A percentile compares a stretch with the other conserved stretches of the same genome.
Conservation (phyloP, 2,888 invertebrate genomes). For the Scaptomyza reducta region DNA sequence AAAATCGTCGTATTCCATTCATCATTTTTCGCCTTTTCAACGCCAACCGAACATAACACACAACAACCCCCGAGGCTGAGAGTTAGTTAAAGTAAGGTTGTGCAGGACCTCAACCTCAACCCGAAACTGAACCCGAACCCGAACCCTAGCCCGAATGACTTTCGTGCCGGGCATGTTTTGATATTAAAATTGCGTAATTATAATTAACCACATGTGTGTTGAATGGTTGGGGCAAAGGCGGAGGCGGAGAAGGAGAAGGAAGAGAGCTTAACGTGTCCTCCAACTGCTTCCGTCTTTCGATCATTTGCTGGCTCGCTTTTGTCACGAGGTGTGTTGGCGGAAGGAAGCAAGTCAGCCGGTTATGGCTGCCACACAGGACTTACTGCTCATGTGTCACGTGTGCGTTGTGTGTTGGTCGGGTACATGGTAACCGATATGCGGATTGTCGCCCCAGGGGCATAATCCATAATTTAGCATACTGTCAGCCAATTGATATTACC, state of each 20-base stretch:
- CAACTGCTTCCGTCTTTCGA: conserved; percentile 57
- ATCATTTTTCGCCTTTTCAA: conserved; percentile 80
- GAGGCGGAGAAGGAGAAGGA: background rate
- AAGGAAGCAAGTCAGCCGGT: conserved; percentile 43
- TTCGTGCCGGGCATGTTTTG: conserved; percentile 62
- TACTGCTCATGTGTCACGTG: conserved; percentile 48
- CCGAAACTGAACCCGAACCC: conserved; percentile 20
- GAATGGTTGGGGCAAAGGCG: conserved; percentile 1
- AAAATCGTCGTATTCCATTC: conserved; percentile 80
- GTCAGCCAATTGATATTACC: conserved; percentile 78
- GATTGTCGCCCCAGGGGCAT: conserved; percentile 77
- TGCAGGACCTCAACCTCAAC: conserved; percentile 25
- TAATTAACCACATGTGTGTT: conserved; percentile 82
- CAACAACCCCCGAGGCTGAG: conserved; percentile 58
- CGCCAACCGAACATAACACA: conserved; percentile 54
- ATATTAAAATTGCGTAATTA: conserved; percentile 82
- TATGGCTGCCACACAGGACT: conserved; percentile 13
- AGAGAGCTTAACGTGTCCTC: conserved; percentile 59
- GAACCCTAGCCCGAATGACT: conserved; percentile 38
- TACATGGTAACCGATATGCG: conserved; percentile 59
- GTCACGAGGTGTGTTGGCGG: conserved; percentile 55
- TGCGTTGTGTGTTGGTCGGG: conserved; percentile 31
- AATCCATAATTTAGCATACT: conserved; percentile 79
- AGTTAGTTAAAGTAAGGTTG: conserved; percentile 47
- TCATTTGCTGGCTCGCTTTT: conserved; percentile 43